phyloP scores from a whole-genome alignment of 1,140 invertebrate species.

The Cataglyphis hispanica region DNA sequence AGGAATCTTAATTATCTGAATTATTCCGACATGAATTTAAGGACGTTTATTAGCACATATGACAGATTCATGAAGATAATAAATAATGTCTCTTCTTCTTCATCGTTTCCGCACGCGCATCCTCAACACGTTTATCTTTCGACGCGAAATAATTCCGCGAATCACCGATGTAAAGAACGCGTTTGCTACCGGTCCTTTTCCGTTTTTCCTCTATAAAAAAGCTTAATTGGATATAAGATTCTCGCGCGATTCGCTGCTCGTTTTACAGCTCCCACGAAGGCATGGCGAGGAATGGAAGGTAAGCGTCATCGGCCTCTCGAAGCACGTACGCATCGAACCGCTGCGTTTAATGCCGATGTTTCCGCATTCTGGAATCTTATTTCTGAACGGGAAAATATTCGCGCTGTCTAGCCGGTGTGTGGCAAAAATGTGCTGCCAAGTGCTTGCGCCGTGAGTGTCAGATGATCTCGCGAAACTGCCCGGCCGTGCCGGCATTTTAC shows the following conservation, averaged over 20 bases:
- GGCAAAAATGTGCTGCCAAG: slow-evolving; percentile 54
- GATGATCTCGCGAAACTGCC: slow-evolving; percentile 24
- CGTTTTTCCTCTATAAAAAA: slow-evolving; percentile 58
- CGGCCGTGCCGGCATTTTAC: slow-evolving; percentile 45
- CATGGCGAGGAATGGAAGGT: slow-evolving; percentile 13
- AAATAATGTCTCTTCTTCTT: slow-evolving; percentile 5
- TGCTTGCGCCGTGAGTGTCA: slow-evolving; percentile 33
- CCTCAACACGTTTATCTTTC: slow-evolving; percentile 20
- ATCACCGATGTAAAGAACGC: slow-evolving; percentile 1
- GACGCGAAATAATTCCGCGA: slow-evolving; percentile 8
- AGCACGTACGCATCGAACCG: slow-evolving; percentile 63
- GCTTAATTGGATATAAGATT: slow-evolving; percentile 71
- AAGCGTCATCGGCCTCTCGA: slow-evolving; percentile 69
- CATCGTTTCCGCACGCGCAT: slow-evolving; percentile 14
- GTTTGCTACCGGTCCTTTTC: slow-evolving; percentile 6
- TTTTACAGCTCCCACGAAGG: slow-evolving; percentile 68
- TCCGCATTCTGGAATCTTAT: slow-evolving; percentile 78
- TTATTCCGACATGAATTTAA: neutral
- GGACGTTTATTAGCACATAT: neutral
- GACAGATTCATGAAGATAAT: neutral
- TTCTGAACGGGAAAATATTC: slow-evolving; percentile 69
- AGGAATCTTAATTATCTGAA: neutral
- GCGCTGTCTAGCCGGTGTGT: slow-evolving; percentile 37
- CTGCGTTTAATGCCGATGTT: slow-evolving; percentile 70
- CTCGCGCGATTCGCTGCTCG: slow-evolving; percentile 65